Evolutionary conservation across 2,113 vertebrate species (phyloP).

Genomic region (Sander vitreus): DNA sequence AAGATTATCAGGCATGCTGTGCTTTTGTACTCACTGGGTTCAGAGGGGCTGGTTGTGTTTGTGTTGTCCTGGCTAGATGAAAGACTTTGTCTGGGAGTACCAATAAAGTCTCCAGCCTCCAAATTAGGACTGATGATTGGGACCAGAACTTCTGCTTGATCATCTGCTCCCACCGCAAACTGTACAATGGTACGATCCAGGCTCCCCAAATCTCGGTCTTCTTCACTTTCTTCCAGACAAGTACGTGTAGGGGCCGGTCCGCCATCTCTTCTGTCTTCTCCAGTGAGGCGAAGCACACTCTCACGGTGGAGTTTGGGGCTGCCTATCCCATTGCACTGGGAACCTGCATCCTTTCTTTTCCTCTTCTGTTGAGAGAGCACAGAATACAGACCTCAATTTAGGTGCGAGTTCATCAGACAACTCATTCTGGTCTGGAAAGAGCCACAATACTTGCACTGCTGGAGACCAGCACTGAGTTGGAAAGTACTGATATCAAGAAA

Average conservation of each 20-base stretch:
- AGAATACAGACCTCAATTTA: not conserved
- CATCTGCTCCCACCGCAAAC: slow-evolving; percentile 62
- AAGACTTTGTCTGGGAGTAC: not conserved
- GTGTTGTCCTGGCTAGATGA: slow-evolving; percentile 22
- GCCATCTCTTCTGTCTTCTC: slow-evolving; percentile 28
- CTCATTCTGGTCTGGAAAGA: not conserved
- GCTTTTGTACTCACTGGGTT: slow-evolving; percentile 77
- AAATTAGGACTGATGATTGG: not conserved
- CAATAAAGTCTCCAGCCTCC: not conserved
- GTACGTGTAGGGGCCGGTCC: not conserved
- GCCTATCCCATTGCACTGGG: slow-evolving; percentile 38
- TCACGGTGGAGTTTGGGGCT: slow-evolving; percentile 54
- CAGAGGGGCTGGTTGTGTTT: slow-evolving; percentile 29
- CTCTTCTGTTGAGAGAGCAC: slow-evolving; percentile 54
- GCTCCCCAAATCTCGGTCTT: slow-evolving; percentile 39
- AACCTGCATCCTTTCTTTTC: slow-evolving; percentile 7
- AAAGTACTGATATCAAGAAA: not conserved
- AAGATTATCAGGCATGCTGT: too few species aligned
- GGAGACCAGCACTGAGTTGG: too few species aligned
- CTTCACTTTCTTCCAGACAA: slow-evolving; percentile 21
- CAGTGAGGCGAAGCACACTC: slow-evolving; percentile 73
- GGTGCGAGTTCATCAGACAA: not conserved
- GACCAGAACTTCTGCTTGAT: slow-evolving; percentile 17
- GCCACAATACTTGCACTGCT: too few species aligned
- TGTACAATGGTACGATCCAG: slow-evolving; percentile 53